Base-by-base conservation (phyloP, 2,888 invertebrate species). In the Baronia brevicornis region DNA sequence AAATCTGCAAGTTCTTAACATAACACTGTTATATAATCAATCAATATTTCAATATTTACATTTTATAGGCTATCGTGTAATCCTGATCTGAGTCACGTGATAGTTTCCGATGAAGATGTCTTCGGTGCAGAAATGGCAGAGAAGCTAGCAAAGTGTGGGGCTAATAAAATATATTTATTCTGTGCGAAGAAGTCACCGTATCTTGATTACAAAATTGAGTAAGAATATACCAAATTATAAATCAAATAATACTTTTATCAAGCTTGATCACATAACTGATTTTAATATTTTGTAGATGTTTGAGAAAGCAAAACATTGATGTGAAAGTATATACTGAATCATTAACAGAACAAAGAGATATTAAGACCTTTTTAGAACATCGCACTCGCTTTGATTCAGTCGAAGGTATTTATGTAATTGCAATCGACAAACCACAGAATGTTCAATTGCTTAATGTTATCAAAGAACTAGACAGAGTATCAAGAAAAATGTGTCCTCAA, bases 101-200 rank as follows among this genome's bases (percentile, higher is more conserved):
- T 73, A n/a, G 5, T 71, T 5, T 50, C 57, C 22, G 60, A 66
- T 9, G 46, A 51, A 3, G 50, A 57, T 13, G 26, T 39, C 0
- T 38, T 59, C 5, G 60, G 60, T 5, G 14, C 59, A 4, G 52
- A 57, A 17, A 29, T 66, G 7, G 57, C 56, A 3, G 57, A 65
- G 3, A 53, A 43, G 34, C 41, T 73, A 2, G 44, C 67, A 1
- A 39, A 38, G 7, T 51, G 58, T 9, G 71, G 72, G 1, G 67
- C 61, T 2, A 64, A 28, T 18, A 63, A 57, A 21, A 28, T 70
- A 4, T 35, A 48, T 7, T 4, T 69, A 1, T 51, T 61, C 30
- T 39, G 43, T 17, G 15, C 43, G 3, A 33, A 37, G 1, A 20
- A 38, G 7, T 33, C 52, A 6, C 11, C 37, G 3, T 37, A 44